These are phyloP conservation scores for Pagetopsis macropterus DNA, from an alignment of 2,797 vertebrate genomes.

Conservation along the genomic window DNA sequence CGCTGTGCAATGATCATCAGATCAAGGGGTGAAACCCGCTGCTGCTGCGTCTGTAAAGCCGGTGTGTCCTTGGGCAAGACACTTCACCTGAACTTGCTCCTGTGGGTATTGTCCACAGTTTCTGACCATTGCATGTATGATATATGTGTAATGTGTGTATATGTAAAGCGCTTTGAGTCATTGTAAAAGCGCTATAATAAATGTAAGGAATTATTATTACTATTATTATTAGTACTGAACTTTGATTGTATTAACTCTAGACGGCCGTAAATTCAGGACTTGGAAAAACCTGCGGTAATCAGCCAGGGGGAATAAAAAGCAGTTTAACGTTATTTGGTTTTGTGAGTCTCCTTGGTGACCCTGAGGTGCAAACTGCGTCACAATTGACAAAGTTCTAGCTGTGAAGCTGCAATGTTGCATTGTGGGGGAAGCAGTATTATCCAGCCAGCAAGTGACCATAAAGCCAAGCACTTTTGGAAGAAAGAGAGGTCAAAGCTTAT, in stretches of 20 bases:
- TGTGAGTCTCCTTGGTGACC: slow-evolving; percentile 6
- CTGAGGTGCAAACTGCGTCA: slow-evolving; percentile 5
- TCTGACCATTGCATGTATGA: no score
- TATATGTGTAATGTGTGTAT: no score
- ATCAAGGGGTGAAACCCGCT: no score
- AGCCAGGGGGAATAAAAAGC: slow-evolving; percentile 19
- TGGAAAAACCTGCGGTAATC: slow-evolving; percentile 12
- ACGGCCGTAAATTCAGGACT: slow-evolving; percentile 48
- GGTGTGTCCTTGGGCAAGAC: no score
- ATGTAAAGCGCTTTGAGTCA: no score
- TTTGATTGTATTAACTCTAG: slow-evolving; percentile 63
- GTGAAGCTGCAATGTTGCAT: background rate
- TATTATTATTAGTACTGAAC: no score
- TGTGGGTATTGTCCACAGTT: no score
- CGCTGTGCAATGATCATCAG: no score
- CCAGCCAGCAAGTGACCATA: background rate
- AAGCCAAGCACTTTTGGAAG: background rate
- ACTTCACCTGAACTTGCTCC: no score
- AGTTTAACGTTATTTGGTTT: slow-evolving; percentile 17
- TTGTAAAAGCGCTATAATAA: no score
- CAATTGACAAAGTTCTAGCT: background rate
- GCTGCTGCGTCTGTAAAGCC: no score
- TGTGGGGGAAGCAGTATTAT: background rate
- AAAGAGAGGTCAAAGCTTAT: background rate
- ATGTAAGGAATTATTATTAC: no score